Evolutionary conservation across 1,140 invertebrate species (phyloP).

Genomic region (Eciton burchellii): DNA sequence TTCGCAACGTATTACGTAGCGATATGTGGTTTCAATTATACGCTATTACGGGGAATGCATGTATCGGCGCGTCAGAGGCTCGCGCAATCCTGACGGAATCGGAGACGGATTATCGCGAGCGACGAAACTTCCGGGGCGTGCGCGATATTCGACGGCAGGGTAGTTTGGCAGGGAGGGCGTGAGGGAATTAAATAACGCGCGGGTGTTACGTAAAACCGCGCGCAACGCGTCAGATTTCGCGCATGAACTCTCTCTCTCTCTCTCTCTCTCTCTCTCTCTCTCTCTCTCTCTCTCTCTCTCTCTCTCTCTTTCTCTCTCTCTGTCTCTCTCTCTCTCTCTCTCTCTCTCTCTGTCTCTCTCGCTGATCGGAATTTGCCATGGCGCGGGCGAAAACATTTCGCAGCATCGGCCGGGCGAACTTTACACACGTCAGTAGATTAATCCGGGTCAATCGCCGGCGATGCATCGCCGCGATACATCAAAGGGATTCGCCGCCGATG

Average conservation of each 20-base stretch:
- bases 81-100: constrained; percentile 37
- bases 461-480: constrained; percentile 44
- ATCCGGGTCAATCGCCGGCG: constrained; percentile 51
- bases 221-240: constrained; percentile 43
- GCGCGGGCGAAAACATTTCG: constrained; percentile 34
- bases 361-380: background rate
- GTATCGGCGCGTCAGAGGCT: background rate
- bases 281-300: background rate
- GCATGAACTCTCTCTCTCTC: background rate
- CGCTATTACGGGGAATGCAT: constrained; percentile 12
- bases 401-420: constrained; percentile 46
- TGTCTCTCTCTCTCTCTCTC: no score
- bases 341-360: background rate
- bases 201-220: constrained; percentile 54
- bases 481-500: constrained; percentile 36
- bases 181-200: constrained; percentile 46
- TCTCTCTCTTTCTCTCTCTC: background rate
- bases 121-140: constrained; percentile 41
- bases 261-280: no score
- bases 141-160: background rate
- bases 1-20: constrained; percentile 60
- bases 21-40: constrained; percentile 59
- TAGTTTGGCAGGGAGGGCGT: background rate
- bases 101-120: constrained; percentile 58
- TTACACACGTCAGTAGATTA: constrained; percentile 54